Conservation (phyloP, 2,888 invertebrate genomes). For the Drosophila nigricruria region DNA sequence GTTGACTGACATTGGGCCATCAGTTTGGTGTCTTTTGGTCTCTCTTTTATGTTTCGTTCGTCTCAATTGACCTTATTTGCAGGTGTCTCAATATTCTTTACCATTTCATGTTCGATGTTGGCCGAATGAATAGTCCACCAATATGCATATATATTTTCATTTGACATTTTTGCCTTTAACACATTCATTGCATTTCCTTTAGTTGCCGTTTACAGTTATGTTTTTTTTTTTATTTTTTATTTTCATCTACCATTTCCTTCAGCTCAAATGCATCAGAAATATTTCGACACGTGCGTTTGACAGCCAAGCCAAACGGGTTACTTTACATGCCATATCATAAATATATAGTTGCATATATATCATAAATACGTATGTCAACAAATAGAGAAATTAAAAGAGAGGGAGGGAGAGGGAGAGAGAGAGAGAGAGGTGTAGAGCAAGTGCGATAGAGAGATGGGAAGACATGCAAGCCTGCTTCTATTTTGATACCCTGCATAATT, state of each 20-base stretch:
- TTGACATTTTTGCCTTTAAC: constrained; percentile 18
- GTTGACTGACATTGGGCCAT: constrained; percentile 54
- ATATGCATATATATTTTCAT: neutral
- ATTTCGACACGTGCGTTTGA: constrained; percentile 48
- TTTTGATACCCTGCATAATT: neutral
- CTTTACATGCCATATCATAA: constrained; percentile 28
- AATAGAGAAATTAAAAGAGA: neutral
- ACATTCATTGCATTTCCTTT: constrained; percentile 37
- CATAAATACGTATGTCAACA: constrained; percentile 17
- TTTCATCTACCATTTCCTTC: constrained; percentile 24
- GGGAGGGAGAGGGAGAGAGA: neutral
- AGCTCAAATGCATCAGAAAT: constrained; percentile 46
- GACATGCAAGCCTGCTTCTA: constrained; percentile 1
- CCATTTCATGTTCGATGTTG: constrained; percentile 32
- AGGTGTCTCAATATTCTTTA: constrained; percentile 50
- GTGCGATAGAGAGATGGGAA: neutral
- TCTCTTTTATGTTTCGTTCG: constrained; percentile 44
- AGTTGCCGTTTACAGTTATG: constrained; percentile 17
- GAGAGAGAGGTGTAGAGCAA: neutral
- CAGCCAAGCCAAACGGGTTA: constrained; percentile 39
- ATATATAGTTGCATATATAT: constrained; percentile 9
- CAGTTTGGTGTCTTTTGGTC: constrained; percentile 33
- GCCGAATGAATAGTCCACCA: constrained; percentile 19
- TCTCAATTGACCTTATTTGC: constrained; percentile 72
- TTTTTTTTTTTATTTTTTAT: constrained; percentile 19